These are phyloP conservation scores for Hypena proboscidalis DNA, from an alignment of 2,888 invertebrate species.

Conservation along the genomic window DNA sequence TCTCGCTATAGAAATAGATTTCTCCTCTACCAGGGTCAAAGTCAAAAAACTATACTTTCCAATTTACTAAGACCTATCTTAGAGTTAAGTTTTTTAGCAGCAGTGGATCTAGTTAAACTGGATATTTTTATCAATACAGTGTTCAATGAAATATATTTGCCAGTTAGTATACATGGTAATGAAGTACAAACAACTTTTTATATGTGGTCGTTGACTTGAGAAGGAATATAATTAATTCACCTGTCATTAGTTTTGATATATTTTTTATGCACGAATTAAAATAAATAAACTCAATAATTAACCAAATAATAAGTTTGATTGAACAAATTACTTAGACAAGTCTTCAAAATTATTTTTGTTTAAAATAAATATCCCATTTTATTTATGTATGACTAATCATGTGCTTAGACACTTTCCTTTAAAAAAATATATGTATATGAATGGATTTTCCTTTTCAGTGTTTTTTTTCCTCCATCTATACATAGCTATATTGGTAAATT, in stretches of 20 bases:
- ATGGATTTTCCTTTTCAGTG: no score
- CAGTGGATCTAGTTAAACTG: constrained; percentile 3
- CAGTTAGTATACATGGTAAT: constrained; percentile 23
- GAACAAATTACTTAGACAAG: no score
- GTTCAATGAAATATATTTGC: constrained; percentile 20
- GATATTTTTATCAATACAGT: neutral
- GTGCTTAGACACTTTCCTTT: no score
- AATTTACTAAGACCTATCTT: neutral
- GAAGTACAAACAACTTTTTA: constrained; percentile 36
- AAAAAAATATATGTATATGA: no score
- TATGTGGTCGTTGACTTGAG: constrained; percentile 47
- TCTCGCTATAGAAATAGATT: neutral
- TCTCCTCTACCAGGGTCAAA: constrained; percentile 2
- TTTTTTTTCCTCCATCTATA: no score
- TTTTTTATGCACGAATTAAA: constrained; percentile 21
- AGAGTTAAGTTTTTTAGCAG: neutral
- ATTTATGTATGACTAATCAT: no score
- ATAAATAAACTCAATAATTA: constrained; percentile 3
- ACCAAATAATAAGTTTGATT: no score
- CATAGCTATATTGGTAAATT: neutral
- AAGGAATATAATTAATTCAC: constrained; percentile 37
- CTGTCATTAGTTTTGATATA: constrained; percentile 31
- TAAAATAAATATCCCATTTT: no score
- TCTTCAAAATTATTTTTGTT: no score
- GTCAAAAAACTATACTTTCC: neutral